A percentile compares a stretch with the other conserved stretches of the same genome.
phyloP scores from a whole-genome alignment of 2,113 vertebrate species.

The Lepus americanus region DNA sequence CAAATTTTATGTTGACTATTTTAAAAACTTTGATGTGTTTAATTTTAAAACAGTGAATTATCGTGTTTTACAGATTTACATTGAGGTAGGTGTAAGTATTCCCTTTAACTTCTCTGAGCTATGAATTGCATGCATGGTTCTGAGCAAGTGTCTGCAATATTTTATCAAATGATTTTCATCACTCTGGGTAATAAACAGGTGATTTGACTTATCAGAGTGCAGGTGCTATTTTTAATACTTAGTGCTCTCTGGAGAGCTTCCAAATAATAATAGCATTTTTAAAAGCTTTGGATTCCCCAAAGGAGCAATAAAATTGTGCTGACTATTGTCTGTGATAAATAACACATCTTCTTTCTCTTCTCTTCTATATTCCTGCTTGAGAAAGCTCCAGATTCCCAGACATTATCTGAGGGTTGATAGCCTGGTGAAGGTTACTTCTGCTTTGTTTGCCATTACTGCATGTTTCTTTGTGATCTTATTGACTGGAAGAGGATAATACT shows the following conservation, averaged over 20 bases:
- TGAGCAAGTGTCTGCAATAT: slow-evolving; percentile 71
- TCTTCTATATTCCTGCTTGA: slow-evolving; percentile 60
- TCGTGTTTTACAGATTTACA: slow-evolving; percentile 3
- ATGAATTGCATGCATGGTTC: slow-evolving; percentile 66
- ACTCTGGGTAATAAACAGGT: slow-evolving; percentile 78
- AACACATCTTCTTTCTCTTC: slow-evolving; percentile 58
- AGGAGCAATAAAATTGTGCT: slow-evolving; percentile 79
- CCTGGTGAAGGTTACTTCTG: slow-evolving; percentile 54
- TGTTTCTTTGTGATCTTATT: slow-evolving; percentile 52
- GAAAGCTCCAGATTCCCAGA: slow-evolving; percentile 65
- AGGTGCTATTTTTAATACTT: slow-evolving; percentile 84
- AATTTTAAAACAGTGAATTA: slow-evolving; percentile 13
- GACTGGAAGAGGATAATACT: slow-evolving; percentile 26
- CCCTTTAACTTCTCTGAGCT: slow-evolving; percentile 22
- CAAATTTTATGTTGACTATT: background rate
- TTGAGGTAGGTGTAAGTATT: background rate
- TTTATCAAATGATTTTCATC: slow-evolving; percentile 81
- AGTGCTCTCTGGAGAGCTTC: slow-evolving; percentile 80
- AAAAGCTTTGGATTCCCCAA: slow-evolving; percentile 77
- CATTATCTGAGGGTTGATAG: slow-evolving; percentile 56
- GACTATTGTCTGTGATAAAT: slow-evolving; percentile 79
- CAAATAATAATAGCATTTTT: slow-evolving; percentile 82
- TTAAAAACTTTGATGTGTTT: background rate
- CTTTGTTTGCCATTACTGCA: slow-evolving; percentile 2
- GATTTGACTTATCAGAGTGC: slow-evolving; percentile 74